Conservation (phyloP, 1,140 invertebrate genomes). For the Meteorus sp. region DNA sequence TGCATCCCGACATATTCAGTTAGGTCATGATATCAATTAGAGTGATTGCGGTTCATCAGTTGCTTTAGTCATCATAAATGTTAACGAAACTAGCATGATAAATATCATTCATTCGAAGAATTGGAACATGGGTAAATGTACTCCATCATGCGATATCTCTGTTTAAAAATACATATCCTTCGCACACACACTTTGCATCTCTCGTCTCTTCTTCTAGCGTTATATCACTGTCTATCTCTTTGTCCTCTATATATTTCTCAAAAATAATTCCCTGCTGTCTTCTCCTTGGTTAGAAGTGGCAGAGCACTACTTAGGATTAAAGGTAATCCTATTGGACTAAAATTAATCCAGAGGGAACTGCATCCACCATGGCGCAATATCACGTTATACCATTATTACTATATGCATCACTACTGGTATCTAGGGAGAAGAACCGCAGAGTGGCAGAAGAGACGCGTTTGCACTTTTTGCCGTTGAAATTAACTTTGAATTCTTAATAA, state of each 20-base stretch:
- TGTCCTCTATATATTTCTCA: slow-evolving; percentile 1
- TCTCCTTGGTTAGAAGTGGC: slow-evolving; percentile 14
- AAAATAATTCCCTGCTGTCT: not conserved
- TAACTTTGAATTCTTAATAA: not conserved
- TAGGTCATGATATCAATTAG: no score
- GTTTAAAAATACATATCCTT: no score
- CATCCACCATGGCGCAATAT: slow-evolving; percentile 44
- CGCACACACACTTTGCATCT: no score
- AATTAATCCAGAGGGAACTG: slow-evolving; percentile 49
- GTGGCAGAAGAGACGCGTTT: not conserved
- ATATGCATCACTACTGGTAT: slow-evolving; percentile 34
- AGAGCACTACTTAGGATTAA: slow-evolving; percentile 43
- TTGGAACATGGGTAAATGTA: no score
- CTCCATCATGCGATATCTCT: no score
- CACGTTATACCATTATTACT: slow-evolving; percentile 46
- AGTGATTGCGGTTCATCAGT: no score
- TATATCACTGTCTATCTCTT: not conserved
- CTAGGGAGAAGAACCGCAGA: not conserved
- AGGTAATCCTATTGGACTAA: slow-evolving; percentile 54
- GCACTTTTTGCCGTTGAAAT: no score
- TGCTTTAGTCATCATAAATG: no score
- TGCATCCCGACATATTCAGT: no score
- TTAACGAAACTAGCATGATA: no score
- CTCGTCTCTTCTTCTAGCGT: no score
- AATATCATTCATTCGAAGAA: no score